Percentiles rank a stretch among this genome's conserved stretches.
Conservation (phyloP, 2,113 vertebrate species). For the Chloroceryle aenea region DNA sequence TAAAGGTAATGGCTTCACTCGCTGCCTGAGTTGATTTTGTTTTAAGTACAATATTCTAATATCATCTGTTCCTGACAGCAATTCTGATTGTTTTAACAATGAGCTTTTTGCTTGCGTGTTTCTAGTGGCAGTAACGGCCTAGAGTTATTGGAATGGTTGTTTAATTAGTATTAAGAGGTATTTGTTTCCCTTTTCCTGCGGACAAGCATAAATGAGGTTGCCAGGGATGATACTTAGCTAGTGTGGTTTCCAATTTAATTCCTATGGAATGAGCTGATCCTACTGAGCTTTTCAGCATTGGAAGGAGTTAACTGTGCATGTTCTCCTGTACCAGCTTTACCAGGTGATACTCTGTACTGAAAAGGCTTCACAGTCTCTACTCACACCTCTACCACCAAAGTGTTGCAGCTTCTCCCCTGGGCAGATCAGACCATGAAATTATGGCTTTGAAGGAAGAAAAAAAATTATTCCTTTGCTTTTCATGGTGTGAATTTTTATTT, state of each 20-base stretch:
- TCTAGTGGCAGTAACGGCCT: background rate
- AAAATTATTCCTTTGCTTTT: background rate
- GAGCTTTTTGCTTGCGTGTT: background rate
- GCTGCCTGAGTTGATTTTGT: background rate
- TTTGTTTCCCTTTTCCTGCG: background rate
- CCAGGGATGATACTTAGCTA: background rate
- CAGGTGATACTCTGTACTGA: background rate
- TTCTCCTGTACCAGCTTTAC: background rate
- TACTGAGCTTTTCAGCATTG: background rate
- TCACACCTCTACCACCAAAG: slow-evolving; percentile 5
- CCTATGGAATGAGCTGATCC: background rate
- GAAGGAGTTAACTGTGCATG: background rate
- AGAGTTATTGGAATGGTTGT: background rate
- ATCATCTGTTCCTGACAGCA: background rate
- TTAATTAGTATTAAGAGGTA: background rate
- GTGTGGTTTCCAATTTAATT: background rate
- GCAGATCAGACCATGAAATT: slow-evolving; percentile 15
- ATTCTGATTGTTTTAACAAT: background rate
- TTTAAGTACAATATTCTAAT: background rate
- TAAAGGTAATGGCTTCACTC: slow-evolving; percentile 88
- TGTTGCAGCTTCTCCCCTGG: slow-evolving; percentile 25
- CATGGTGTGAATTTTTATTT: background rate
- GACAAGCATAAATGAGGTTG: background rate
- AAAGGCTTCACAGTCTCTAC: background rate
- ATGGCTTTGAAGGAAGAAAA: background rate